Evolutionary conservation across 2,113 vertebrate genomes (phyloP), one percentile per base, ranked within the genome.

Genomic region (Ctenomys sociabilis): DNA sequence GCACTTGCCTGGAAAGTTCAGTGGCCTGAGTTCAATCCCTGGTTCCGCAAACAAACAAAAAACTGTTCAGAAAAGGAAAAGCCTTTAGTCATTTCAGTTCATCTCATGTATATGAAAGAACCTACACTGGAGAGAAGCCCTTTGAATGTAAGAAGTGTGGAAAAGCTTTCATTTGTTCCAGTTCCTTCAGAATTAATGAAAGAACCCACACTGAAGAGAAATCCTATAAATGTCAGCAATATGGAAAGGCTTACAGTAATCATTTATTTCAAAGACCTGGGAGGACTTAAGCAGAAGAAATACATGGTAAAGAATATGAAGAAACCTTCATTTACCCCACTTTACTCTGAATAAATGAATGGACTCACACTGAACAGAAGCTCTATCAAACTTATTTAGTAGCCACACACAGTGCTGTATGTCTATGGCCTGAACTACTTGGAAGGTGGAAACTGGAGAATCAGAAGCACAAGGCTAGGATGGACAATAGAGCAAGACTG

Each of bases 141-240:
- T 87, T 78, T 68, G 91, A 68, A 22, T 83, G 61, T 63, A 86
- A 83, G 28, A 52, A 90, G 40, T 83, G 82, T 77, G 90, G 91
- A 14, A 93, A 88, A 52, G 70, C 88, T 45, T 93, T 95, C 77
- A 91, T 63, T 13, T 85, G 82, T 43, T 89, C 68, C 63, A 77
- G 43, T 57, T 93, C 88, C 30, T 87, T 93, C n/a, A 54, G 83
- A 72, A 90, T 72, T 70, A 78, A 87, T 66, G 63, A 89, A 92
- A 88, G 49, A 54, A 93, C 49, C n/a, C 75, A 95, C 10, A 80
- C 12, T 16, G 88, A 87, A 40, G 88, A 93, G 80, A 88, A 91
- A 28, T 70, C 91, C 32, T 95, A 91, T 40, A 84, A 90, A 52
- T 95, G 85, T 88, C 77, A 92, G 59, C 68, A 92, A 9, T 93